Evolutionary conservation across 1,140 invertebrate species (phyloP), one percentile per base, ranked within the genome.

Genomic region (Melipona quadrifasciata): DNA sequence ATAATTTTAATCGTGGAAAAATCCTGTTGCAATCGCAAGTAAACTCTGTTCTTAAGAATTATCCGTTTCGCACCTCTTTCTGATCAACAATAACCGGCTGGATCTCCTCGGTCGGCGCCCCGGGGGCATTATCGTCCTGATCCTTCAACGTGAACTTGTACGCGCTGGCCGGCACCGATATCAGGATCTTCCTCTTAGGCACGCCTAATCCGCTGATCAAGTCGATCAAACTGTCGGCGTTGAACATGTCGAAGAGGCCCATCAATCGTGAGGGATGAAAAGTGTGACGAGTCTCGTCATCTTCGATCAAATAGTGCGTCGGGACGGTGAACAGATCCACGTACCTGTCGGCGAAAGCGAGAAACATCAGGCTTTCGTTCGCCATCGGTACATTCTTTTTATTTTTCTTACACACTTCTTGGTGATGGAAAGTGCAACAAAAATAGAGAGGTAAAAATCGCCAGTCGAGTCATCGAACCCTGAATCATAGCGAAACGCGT

Each of bases 181-280:
- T 95, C 14, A 97, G 93, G 16, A 98, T 92, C 92, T 97, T 97
- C 2, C 96, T 95, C 47, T 97, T 95, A 4, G 96, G 96, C 3
- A 96, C 96, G 68, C 97, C 97, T 57, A 97, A 94, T 39, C 97
- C 97, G 16, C 95, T 95, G 2, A 97, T 95, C 67, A 98, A 94
- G 93, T 98, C 97, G 55, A 98, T 96, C 51, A 97, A 94, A 47
- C 97, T 97, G 92, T 98, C 97, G 77, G 97, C 96, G 89, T 98
- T 98, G 84, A 97, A 95, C 95, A 97, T 96, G 89, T 97, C 97
- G 93, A 97, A 97, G 34, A 97, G 91, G 6, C 97, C 97, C 93
- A 97, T 97, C 82, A 97, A 93, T 81, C 97, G 94, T 89, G 97
- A 97, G 0, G 97, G 97, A 93, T 98, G 97, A 91, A 96, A 97